Conservation (phyloP, 23 tunicate genomes). For the Ciona savignyi region DNA sequence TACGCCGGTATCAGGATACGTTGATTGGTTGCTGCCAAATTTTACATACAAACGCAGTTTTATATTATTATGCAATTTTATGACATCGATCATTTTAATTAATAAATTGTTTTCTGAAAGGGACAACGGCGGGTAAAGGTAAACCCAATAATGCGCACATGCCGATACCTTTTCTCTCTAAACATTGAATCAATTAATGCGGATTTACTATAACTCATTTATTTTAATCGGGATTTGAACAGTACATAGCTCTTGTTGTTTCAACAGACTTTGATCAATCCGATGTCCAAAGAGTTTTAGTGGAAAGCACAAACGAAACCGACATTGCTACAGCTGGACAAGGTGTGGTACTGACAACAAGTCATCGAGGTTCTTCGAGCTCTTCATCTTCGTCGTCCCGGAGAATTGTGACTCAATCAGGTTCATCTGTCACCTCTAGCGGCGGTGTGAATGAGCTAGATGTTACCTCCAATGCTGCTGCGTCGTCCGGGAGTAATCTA, state of each 20-base stretch:
- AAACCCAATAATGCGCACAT: too few species aligned
- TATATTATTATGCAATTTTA: too few species aligned
- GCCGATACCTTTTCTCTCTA: too few species aligned
- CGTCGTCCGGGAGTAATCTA: slow-evolving; percentile 18
- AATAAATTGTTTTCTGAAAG: too few species aligned
- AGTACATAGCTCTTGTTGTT: too few species aligned
- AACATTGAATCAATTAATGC: too few species aligned
- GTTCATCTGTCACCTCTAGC: neutral
- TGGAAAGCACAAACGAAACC: neutral
- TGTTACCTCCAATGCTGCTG: neutral
- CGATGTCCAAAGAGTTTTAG: neutral
- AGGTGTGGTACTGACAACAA: neutral
- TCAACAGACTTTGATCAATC: too few species aligned
- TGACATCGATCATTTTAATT: too few species aligned
- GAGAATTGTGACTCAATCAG: neutral
- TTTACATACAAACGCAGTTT: slow-evolving; percentile 60
- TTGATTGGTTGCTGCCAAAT: slow-evolving; percentile 57
- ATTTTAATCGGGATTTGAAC: too few species aligned
- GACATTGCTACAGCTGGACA: neutral
- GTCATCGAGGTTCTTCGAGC: neutral
- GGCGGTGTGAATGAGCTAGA: neutral
- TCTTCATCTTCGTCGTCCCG: neutral
- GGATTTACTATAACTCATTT: too few species aligned
- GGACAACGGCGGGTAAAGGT: too few species aligned
- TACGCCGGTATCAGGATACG: too few species aligned